Evolutionary conservation across 2,113 vertebrate species (phyloP).

Genomic region (Helogale parvula): DNA sequence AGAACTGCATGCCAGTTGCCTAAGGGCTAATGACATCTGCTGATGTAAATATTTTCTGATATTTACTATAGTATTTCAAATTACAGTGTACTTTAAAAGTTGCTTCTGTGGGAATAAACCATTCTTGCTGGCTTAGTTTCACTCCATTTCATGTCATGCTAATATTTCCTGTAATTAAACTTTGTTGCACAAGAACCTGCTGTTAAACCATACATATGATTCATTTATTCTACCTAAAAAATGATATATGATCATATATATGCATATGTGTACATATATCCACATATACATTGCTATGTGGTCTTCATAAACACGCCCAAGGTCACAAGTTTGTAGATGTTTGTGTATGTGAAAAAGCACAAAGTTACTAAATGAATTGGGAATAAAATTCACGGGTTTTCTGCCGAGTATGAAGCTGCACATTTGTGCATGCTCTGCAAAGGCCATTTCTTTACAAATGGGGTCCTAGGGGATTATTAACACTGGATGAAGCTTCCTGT

Average conservation of each 20-base stretch:
- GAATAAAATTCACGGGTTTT: not conserved
- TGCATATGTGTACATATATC: not conserved
- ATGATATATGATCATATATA: not conserved
- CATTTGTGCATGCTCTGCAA: not conserved
- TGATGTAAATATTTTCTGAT: not conserved
- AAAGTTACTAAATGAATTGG: not conserved
- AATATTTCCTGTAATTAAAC: constrained; percentile 9
- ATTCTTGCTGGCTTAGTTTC: not conserved
- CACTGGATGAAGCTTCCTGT: constrained; percentile 18
- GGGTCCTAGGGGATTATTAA: not conserved
- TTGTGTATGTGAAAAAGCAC: not conserved
- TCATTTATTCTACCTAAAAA: not conserved
- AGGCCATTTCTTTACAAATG: not conserved
- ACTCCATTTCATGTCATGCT: not conserved
- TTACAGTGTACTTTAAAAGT: not conserved
- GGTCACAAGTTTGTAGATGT: not conserved
- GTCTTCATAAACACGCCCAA: not conserved
- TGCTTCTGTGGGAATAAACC: not conserved
- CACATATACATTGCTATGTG: not conserved
- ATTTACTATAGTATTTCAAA: not conserved
- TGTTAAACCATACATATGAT: not conserved
- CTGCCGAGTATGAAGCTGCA: not conserved
- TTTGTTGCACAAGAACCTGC: not conserved
- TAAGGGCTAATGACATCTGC: not conserved
- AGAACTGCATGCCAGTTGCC: not conserved